These are phyloP conservation scores for Papilio machaon DNA, from an alignment of 1,140 invertebrate species.

Conservation along the genomic window DNA sequence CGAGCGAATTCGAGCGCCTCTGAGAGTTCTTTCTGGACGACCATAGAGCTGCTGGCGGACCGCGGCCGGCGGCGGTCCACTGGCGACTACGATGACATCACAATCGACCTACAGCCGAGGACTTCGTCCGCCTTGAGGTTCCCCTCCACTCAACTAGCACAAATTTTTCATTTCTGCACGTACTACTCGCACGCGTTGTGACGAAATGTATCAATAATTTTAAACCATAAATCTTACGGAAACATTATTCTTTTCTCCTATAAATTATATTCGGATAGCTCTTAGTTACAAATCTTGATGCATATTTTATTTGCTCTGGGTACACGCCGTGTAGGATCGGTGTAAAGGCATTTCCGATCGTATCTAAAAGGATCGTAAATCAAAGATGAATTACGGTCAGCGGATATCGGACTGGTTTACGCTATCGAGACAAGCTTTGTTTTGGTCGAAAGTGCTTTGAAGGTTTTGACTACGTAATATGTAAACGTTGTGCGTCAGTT, in stretches of 20 bases:
- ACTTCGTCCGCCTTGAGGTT: slow-evolving; percentile 66
- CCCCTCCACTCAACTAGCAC: background rate
- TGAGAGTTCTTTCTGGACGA: slow-evolving; percentile 79
- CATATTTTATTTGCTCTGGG: slow-evolving; percentile 7
- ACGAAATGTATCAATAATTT: slow-evolving; percentile 16
- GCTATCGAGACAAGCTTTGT: slow-evolving; percentile 45
- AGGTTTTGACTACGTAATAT: slow-evolving; percentile 42
- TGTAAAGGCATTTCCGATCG: slow-evolving; percentile 33
- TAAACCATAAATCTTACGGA: slow-evolving; percentile 14
- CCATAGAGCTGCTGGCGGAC: slow-evolving; percentile 78
- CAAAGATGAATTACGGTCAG: slow-evolving; percentile 41
- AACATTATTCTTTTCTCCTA: slow-evolving; percentile 7
- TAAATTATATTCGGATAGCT: slow-evolving; percentile 33
- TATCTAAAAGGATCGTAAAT: slow-evolving; percentile 51
- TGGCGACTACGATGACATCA: slow-evolving; percentile 62
- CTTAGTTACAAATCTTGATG: slow-evolving; percentile 10
- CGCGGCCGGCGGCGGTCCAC: slow-evolving; percentile 66
- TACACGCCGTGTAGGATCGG: slow-evolving; percentile 27
- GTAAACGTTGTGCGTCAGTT: slow-evolving; percentile 49
- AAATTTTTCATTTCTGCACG: slow-evolving; percentile 7
- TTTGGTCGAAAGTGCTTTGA: slow-evolving; percentile 51
- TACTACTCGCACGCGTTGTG: background rate
- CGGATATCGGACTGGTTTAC: slow-evolving; percentile 44
- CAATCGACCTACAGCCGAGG: slow-evolving; percentile 50
- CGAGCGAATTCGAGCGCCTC: slow-evolving; percentile 70